Evolutionary conservation across 2,888 invertebrate genomes (phyloP).

Genomic region (Horisme vitalbata): DNA sequence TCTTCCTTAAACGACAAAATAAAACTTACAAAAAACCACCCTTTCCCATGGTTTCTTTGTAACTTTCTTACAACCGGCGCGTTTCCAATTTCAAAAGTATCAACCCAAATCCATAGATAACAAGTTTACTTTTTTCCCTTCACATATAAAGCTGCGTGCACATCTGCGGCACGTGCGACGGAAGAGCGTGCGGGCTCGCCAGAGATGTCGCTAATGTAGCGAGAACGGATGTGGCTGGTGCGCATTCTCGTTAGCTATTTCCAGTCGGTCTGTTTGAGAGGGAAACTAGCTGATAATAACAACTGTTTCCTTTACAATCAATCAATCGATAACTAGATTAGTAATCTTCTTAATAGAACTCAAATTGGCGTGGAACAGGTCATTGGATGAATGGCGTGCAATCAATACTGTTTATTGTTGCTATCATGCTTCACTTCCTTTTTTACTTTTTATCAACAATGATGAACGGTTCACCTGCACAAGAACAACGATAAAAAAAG

Average conservation of each 20-base stretch:
- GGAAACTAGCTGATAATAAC: constrained; percentile 11
- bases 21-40: neutral
- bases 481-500: constrained; percentile 9
- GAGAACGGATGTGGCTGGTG: constrained; percentile 21
- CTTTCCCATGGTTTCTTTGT: neutral
- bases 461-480: constrained; percentile 13
- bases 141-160: constrained; percentile 19
- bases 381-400: too few relatives aligned
- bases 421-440: too few relatives aligned
- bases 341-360: neutral
- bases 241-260: constrained; percentile 25
- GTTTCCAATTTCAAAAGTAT: constrained; percentile 18
- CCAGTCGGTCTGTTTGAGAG: constrained; percentile 14
- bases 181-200: constrained; percentile 20
- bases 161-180: constrained; percentile 27
- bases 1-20: neutral
- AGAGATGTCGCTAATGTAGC: constrained; percentile 26
- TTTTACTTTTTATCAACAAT: constrained; percentile 1
- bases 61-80: neutral
- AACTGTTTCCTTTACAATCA: constrained; percentile 11
- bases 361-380: neutral
- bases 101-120: constrained; percentile 14
- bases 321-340: neutral
- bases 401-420: too few relatives aligned
- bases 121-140: constrained; percentile 14